These are phyloP conservation scores for Noctilio leporinus DNA, from an alignment of 2,113 vertebrate genomes.

Conservation along the genomic window DNA sequence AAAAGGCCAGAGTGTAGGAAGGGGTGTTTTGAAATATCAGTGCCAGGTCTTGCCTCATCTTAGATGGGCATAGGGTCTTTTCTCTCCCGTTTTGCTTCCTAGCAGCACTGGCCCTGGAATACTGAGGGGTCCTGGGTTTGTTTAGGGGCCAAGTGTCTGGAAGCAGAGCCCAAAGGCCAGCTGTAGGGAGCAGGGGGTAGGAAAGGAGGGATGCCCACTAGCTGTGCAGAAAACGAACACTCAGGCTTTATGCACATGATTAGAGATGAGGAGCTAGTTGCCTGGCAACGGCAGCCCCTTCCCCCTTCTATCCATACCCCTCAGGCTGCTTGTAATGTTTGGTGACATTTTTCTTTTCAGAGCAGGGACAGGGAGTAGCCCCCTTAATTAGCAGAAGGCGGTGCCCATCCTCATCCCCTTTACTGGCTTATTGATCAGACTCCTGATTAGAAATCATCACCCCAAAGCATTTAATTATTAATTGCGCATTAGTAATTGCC, in stretches of 20 bases:
- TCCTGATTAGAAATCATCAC: constrained; percentile 42
- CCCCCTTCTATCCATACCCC: constrained; percentile 59
- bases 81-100: neutral
- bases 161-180: constrained; percentile 2
- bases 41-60: neutral
- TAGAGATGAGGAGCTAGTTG: constrained; percentile 60
- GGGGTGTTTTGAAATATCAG: neutral
- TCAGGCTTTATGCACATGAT: constrained; percentile 62
- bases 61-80: neutral
- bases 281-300: constrained; percentile 64
- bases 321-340: constrained; percentile 65
- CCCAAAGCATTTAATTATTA: constrained; percentile 51
- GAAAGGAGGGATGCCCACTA: constrained; percentile 13
- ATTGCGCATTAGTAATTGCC: constrained; percentile 30
- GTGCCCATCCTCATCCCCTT: neutral
- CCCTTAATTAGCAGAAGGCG: constrained; percentile 53
- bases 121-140: neutral
- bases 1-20: neutral
- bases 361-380: constrained; percentile 46
- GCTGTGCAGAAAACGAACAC: constrained; percentile 49
- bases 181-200: neutral
- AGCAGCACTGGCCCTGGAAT: neutral
- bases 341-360: constrained; percentile 70
- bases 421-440: constrained; percentile 52
- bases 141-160: neutral